Evolutionary conservation across 2,113 vertebrate species (phyloP), one percentile per base, ranked within the genome.

Genomic region (Hippocampus zosterae): DNA sequence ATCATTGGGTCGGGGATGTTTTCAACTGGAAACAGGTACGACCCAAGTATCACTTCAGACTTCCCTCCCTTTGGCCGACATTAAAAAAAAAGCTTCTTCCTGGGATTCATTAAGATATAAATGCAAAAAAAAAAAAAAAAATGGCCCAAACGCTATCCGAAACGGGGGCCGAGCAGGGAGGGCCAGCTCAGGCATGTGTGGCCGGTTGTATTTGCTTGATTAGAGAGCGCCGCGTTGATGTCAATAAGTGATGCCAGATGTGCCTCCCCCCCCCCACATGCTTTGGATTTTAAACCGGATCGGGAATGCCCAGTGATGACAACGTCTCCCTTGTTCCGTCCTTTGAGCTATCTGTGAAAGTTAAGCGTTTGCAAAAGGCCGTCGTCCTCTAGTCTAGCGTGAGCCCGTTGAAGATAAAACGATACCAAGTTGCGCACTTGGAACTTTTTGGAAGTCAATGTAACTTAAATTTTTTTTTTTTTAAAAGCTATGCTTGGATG

Each of bases 201-300:
- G 85, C 82, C 77, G 69, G 5, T 56, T 48, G 69, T 70, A 70
- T 70, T 71, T 73, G 74, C 83, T 65, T 90, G 87, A 90, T 90
- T 90, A 88, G 78, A 87, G 74, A 62, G 69, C 42, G 13, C 75
- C 57, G 67, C 0, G 42, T 76, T 83, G 76, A 84, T 83, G 81
- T 76, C 71, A 88, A 87, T 90, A 88, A 90, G 75, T 29, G 85
- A 2, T 84, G 64, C 84, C 89, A 90, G 88, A 90, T 90, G 87
- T 77, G 72, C 63, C 46, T 8, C 16, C 33, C 33, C 5, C 5
- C 33, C 42, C 42, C 15, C 80, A 81, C 79, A 72, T 84, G 85
- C 76, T 75, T 85, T 73, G 69, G 40, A 50, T 33, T 70, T 89
- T 81, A 83, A 64, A 63, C 55, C 2, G 23, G 4, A 57, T 27